phyloP scores from a whole-genome alignment of 2,888 invertebrate species.

The Odontocolon sp. region DNA sequence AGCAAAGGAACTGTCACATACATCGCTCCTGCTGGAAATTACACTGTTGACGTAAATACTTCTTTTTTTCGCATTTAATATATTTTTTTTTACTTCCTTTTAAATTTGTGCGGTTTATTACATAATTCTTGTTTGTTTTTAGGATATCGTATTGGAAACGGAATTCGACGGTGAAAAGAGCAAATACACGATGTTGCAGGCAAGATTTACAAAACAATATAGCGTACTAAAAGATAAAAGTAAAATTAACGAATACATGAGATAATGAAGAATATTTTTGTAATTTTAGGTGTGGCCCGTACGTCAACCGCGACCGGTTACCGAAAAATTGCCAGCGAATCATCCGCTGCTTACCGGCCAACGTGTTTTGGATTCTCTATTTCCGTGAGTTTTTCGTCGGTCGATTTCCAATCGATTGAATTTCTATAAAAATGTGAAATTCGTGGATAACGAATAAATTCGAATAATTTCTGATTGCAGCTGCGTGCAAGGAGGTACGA shows the following conservation, averaged over 20 bases:
- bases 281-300: slow-evolving; percentile 94
- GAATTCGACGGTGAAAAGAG: slow-evolving; percentile 98
- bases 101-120: not conserved
- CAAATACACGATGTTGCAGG: slow-evolving; percentile 97
- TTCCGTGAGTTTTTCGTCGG: slow-evolving; percentile 89
- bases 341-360: slow-evolving; percentile 99
- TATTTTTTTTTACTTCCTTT: not conserved
- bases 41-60: slow-evolving; percentile 93
- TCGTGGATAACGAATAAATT: slow-evolving; percentile 5
- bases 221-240: too few species aligned
- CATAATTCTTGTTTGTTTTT: slow-evolving; percentile 64
- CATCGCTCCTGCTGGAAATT: slow-evolving; percentile 96
- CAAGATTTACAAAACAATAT: slow-evolving; percentile 52
- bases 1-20: slow-evolving; percentile 98
- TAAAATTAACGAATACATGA: too few species aligned
- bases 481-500: slow-evolving; percentile 99
- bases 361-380: slow-evolving; percentile 98
- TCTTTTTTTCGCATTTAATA: not conserved
- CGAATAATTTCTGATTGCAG: slow-evolving; percentile 80
- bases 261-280: not conserved
- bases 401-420: not conserved
- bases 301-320: slow-evolving; percentile 96
- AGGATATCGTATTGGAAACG: slow-evolving; percentile 98
- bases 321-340: slow-evolving; percentile 99
- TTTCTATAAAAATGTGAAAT: not conserved